Evolutionary conservation across 2,888 invertebrate genomes (phyloP).

Genomic region (Theretra japonica): DNA sequence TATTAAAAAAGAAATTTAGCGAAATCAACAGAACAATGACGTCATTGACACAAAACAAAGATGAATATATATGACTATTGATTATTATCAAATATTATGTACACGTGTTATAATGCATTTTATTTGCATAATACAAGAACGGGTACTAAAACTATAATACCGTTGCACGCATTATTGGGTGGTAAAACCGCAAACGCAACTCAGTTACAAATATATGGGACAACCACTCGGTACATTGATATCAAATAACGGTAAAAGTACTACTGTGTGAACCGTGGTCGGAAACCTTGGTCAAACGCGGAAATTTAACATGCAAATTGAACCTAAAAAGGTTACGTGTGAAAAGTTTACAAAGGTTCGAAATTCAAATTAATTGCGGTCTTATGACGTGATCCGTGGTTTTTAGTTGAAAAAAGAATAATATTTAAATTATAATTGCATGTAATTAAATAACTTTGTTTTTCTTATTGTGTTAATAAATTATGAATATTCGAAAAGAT

Average conservation of each 20-base stretch:
- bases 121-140: too few species aligned
- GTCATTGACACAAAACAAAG: too few species aligned
- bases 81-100: neutral
- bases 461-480: too few species aligned
- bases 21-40: too few species aligned
- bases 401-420: neutral
- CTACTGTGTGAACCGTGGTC: constrained; percentile 37
- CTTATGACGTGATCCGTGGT: neutral
- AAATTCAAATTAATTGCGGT: neutral
- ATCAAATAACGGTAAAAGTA: constrained; percentile 33
- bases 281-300: constrained; percentile 36
- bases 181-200: constrained; percentile 12
- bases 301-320: constrained; percentile 9
- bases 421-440: neutral
- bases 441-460: too few species aligned
- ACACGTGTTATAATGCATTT: too few species aligned
- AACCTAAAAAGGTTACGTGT: neutral
- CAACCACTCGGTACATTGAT: constrained; percentile 29
- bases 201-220: constrained; percentile 27
- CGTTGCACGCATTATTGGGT: neutral
- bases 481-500: too few species aligned
- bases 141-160: too few species aligned
- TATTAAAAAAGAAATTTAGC: too few species aligned
- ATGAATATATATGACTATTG: neutral
- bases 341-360: neutral